Evolutionary conservation across 1,140 invertebrate species (phyloP).

Genomic region (Mamestra configurata): DNA sequence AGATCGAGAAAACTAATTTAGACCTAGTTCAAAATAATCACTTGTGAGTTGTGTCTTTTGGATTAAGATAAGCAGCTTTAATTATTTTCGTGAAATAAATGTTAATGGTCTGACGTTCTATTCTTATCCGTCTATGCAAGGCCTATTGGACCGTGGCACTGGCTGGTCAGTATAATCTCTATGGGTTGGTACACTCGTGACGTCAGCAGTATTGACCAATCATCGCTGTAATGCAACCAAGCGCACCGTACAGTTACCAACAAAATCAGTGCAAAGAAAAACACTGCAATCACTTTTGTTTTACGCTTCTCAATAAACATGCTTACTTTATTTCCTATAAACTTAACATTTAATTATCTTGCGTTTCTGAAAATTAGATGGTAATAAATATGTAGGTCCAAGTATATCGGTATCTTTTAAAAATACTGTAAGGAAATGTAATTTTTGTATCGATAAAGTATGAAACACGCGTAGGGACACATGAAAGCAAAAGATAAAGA

Average conservation of each 20-base stretch:
- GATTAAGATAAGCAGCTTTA: not conserved
- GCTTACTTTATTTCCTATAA: conserved; percentile 3
- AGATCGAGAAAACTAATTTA: not conserved
- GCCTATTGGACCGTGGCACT: not conserved
- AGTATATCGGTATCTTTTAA: not conserved
- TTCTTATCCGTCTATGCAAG: not conserved
- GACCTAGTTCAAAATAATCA: not conserved
- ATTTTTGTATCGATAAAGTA: not conserved
- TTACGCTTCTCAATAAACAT: not conserved
- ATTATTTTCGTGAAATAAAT: not conserved
- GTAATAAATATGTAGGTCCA: too few species aligned
- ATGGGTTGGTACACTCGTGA: conserved; percentile 23
- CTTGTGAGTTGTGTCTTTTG: not conserved
- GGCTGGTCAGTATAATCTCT: not conserved
- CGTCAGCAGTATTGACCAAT: conserved; percentile 25
- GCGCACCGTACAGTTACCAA: conserved; percentile 14
- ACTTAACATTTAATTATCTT: not conserved
- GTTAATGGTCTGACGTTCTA: not conserved
- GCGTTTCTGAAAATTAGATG: not conserved
- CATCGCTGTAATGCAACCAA: conserved; percentile 9
- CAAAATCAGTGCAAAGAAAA: not conserved
- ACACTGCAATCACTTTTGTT: not conserved
- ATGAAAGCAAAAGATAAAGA: not conserved
- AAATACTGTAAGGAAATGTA: not conserved
- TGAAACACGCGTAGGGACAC: too few species aligned